These are phyloP conservation scores for Anoplopoma fimbria DNA, from an alignment of 2,113 vertebrate species.

Conservation along the genomic window DNA sequence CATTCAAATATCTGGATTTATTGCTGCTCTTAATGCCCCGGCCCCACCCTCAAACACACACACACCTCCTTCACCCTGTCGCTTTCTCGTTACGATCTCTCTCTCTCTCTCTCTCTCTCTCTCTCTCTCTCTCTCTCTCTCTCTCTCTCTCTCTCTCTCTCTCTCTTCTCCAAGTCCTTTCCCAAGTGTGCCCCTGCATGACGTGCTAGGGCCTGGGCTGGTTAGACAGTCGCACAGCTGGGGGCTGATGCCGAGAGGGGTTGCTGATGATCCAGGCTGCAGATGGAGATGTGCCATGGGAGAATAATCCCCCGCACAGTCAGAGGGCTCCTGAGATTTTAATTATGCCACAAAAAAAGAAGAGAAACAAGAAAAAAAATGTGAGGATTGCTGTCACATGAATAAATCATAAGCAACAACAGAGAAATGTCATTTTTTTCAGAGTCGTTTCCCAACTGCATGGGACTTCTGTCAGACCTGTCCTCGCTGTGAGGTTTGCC, in stretches of 20 bases:
- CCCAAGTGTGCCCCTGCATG: constrained; percentile 32
- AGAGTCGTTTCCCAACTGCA: constrained; percentile 38
- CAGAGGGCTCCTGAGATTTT: constrained; percentile 79
- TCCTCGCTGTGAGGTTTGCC: constrained; percentile 31
- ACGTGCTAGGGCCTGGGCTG: constrained; percentile 29
- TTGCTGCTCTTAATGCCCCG: constrained; percentile 13
- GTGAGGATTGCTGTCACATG: constrained; percentile 61
- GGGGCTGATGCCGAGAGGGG: constrained; percentile 84
- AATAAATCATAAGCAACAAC: constrained; percentile 76
- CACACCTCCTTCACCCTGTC: constrained; percentile 4
- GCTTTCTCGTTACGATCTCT: constrained; percentile 18
- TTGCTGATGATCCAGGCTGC: constrained; percentile 77
- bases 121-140: constrained; percentile 5
- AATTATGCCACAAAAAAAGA: constrained; percentile 57
- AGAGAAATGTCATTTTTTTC: constrained; percentile 32
- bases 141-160: constrained; percentile 6
- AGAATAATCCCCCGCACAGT: constrained; percentile 86
- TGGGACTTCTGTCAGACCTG: constrained; percentile 32
- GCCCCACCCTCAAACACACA: neutral
- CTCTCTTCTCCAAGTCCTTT: constrained; percentile 21
- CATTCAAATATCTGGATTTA: constrained; percentile 71
- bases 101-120: neutral
- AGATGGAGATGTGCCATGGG: constrained; percentile 85
- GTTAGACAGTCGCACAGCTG: constrained; percentile 77
- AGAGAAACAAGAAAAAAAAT: constrained; percentile 48